phyloP scores from a whole-genome alignment of 2,888 invertebrate genomes.

The Drosophila yooni region DNA sequence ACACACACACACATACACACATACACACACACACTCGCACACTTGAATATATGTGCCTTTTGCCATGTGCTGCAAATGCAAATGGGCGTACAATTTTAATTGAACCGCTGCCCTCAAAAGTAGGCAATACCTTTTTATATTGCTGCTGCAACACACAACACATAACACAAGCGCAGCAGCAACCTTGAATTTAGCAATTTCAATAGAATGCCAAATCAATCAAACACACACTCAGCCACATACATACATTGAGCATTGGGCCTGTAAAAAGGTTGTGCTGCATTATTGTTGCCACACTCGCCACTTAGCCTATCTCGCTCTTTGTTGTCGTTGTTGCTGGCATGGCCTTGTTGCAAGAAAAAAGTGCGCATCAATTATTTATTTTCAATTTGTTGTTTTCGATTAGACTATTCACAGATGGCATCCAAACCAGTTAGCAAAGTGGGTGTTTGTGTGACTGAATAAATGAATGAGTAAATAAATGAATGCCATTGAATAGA shows the following conservation, averaged over 20 bases:
- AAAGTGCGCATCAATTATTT: constrained; percentile 71
- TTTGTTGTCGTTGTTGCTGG: constrained; percentile 11
- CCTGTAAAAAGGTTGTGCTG: constrained; percentile 21
- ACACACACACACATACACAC: constrained; percentile 6
- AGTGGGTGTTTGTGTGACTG: constrained; percentile 19
- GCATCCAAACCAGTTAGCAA: constrained; percentile 48
- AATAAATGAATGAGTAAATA: constrained; percentile 36
- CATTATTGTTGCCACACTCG: constrained; percentile 27
- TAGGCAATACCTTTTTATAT: constrained; percentile 59
- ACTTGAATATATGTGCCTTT: constrained; percentile 11
- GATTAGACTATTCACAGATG: constrained; percentile 64
- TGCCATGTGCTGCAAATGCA: constrained; percentile 62
- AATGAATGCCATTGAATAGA: constrained; percentile 24
- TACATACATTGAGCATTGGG: not conserved
- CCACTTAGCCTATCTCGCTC: not conserved
- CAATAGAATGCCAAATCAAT: constrained; percentile 64
- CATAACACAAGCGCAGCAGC: constrained; percentile 19
- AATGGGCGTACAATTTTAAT: constrained; percentile 80
- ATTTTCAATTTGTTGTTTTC: constrained; percentile 74
- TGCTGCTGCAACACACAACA: constrained; percentile 28
- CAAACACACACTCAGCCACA: constrained; percentile 1
- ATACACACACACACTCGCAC: constrained; percentile 12
- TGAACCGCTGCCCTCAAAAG: constrained; percentile 71
- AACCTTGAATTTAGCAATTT: constrained; percentile 55
- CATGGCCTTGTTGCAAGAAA: constrained; percentile 5